A percentile compares a stretch with the other conserved stretches of the same genome.
phyloP scores from a whole-genome alignment of 2,888 invertebrate species.

The Drosophila sordidapex region DNA sequence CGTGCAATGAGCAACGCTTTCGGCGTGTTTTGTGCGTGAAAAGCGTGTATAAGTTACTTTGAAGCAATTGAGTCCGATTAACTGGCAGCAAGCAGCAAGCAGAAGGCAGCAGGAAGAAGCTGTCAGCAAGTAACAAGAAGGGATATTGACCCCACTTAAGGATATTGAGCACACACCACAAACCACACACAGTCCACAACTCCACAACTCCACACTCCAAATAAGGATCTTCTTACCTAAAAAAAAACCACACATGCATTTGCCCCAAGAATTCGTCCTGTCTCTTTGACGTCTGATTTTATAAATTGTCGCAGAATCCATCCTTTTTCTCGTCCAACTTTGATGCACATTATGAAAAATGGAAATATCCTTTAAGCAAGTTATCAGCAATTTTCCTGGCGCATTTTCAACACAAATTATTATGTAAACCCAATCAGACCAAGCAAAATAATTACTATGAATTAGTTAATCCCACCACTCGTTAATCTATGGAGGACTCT shows the following conservation, averaged over 20 bases:
- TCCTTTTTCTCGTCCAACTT: not conserved
- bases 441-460: too few relatives aligned
- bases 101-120: constrained; percentile 21
- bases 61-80: constrained; percentile 77
- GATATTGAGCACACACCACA: constrained; percentile 9
- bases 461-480: too few relatives aligned
- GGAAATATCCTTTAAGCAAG: not conserved
- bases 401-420: too few relatives aligned
- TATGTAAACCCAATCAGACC: too few relatives aligned
- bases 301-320: not conserved
- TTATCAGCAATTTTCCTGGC: not conserved
- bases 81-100: constrained; percentile 40
- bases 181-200: constrained; percentile 1
- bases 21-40: constrained; percentile 76
- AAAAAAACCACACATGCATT: not conserved
- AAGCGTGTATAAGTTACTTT: constrained; percentile 76
- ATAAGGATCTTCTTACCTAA: not conserved
- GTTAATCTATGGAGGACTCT: too few relatives aligned
- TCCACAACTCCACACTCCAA: not conserved
- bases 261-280: not conserved
- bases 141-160: constrained; percentile 27
- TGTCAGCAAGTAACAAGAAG: constrained; percentile 1
- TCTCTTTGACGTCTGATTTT: not conserved
- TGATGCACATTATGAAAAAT: not conserved
- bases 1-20: constrained; percentile 59